A percentile compares a stretch with the other conserved stretches of the same genome.
These are phyloP conservation scores for Alloplasta piceator DNA, from an alignment of 2,888 invertebrate species.

Conservation along the genomic window DNA sequence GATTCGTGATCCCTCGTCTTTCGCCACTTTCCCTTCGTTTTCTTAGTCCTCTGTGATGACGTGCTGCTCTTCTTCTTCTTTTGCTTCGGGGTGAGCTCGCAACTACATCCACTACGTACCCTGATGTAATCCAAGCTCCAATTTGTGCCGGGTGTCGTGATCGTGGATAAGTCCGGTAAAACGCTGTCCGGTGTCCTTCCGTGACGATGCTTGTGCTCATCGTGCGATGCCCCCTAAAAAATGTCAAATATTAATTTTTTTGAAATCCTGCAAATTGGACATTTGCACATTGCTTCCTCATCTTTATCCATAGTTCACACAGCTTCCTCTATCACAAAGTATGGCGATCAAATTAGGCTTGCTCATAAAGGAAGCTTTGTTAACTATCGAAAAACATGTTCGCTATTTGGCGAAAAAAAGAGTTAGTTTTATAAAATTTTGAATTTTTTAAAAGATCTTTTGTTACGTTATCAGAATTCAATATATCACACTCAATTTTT, in stretches of 20 bases:
- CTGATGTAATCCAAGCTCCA: constrained; percentile 93
- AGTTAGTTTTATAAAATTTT: no score
- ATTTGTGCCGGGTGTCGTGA: constrained; percentile 75
- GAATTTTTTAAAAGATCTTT: no score
- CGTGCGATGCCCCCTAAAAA: constrained; percentile 81
- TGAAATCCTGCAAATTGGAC: no score
- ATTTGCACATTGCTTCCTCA: no score
- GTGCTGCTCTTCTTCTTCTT: constrained; percentile 82
- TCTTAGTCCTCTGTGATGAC: constrained; percentile 73
- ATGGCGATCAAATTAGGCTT: no score
- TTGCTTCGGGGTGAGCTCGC: constrained; percentile 88
- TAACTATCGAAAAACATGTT: no score
- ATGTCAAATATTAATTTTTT: neutral
- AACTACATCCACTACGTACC: constrained; percentile 93
- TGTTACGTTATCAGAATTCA: no score
- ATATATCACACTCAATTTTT: no score
- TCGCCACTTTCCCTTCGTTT: constrained; percentile 74
- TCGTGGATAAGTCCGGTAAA: constrained; percentile 56
- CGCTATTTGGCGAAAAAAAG: no score
- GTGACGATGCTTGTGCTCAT: constrained; percentile 79
- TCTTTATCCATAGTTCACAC: no score
- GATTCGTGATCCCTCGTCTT: constrained; percentile 67
- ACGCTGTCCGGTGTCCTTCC: constrained; percentile 70
- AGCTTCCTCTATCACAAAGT: no score
- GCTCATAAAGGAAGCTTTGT: no score